Conservation (phyloP, 2,888 invertebrate genomes). For the Odontothrips loti region DNA sequence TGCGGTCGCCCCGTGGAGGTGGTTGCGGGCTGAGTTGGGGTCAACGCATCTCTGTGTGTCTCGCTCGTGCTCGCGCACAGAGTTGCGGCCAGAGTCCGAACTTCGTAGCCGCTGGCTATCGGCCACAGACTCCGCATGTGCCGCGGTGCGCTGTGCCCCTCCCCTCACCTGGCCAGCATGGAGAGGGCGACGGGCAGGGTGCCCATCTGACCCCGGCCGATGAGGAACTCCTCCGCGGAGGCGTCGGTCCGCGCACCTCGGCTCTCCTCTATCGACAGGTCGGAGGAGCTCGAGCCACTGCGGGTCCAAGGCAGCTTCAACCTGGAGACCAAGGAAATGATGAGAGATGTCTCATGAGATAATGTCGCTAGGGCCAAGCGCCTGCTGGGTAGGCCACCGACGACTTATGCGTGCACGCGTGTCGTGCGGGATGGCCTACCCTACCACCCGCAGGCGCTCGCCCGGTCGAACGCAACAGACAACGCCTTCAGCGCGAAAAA, state of each 20-base stretch:
- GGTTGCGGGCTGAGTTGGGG: neutral
- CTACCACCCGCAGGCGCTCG: too few species aligned
- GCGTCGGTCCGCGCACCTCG: conserved; percentile 32
- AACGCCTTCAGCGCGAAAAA: too few species aligned
- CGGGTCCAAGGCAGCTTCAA: neutral
- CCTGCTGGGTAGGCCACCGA: neutral
- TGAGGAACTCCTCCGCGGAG: conserved; percentile 45
- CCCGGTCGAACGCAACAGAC: too few species aligned
- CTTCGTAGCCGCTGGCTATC: neutral
- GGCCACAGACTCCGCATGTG: neutral
- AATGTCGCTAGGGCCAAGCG: neutral
- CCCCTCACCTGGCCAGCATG: conserved; percentile 46
- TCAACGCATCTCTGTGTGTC: too few species aligned
- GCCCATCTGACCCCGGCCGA: conserved; percentile 46
- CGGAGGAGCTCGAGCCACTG: neutral
- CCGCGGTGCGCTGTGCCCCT: neutral
- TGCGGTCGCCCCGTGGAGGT: neutral
- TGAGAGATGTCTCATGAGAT: neutral
- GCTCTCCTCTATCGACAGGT: conserved; percentile 27
- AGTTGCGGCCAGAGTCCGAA: neutral
- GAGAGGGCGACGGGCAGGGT: conserved; percentile 51
- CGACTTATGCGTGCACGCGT: neutral
- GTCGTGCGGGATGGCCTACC: too few species aligned
- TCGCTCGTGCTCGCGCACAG: neutral
- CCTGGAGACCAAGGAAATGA: neutral